These are phyloP conservation scores for Macquaria ambigua DNA, from an alignment of 2,113 vertebrate genomes.

Conservation along the genomic window DNA sequence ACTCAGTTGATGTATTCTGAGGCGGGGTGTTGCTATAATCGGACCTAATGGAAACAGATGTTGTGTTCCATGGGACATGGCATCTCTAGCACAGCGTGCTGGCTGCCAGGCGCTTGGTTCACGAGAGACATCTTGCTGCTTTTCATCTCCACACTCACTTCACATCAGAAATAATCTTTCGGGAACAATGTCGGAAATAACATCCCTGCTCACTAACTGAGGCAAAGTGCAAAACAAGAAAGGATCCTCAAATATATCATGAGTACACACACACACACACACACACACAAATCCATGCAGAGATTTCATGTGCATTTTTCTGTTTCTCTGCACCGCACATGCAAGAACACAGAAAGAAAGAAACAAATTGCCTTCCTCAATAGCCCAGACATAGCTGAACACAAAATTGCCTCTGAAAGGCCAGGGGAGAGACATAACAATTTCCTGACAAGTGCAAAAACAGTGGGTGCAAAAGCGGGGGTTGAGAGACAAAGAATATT, in stretches of 20 bases:
- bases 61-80: slow-evolving; percentile 65
- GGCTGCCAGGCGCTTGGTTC: slow-evolving; percentile 44
- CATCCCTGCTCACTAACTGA: slow-evolving; percentile 9
- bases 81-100: slow-evolving; percentile 53
- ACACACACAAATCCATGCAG: neutral
- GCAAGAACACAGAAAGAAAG: slow-evolving; percentile 41
- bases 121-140: slow-evolving; percentile 56
- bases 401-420: slow-evolving; percentile 62
- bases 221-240: slow-evolving; percentile 30
- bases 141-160: slow-evolving; percentile 52
- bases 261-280: neutral
- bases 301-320: neutral
- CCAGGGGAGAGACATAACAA: slow-evolving; percentile 67
- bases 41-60: slow-evolving; percentile 79
- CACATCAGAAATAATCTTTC: slow-evolving; percentile 45
- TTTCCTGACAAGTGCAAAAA: slow-evolving; percentile 71
- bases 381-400: slow-evolving; percentile 51
- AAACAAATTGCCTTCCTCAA: slow-evolving; percentile 60
- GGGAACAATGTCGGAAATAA: slow-evolving; percentile 42
- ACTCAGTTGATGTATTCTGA: slow-evolving; percentile 65
- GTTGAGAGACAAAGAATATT: slow-evolving; percentile 56
- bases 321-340: neutral
- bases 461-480: slow-evolving; percentile 26
- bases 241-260: slow-evolving; percentile 1
- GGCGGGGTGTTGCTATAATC: slow-evolving; percentile 61